Evolutionary conservation across 2,888 invertebrate species (phyloP).

Genomic region (Elmis aenea): DNA sequence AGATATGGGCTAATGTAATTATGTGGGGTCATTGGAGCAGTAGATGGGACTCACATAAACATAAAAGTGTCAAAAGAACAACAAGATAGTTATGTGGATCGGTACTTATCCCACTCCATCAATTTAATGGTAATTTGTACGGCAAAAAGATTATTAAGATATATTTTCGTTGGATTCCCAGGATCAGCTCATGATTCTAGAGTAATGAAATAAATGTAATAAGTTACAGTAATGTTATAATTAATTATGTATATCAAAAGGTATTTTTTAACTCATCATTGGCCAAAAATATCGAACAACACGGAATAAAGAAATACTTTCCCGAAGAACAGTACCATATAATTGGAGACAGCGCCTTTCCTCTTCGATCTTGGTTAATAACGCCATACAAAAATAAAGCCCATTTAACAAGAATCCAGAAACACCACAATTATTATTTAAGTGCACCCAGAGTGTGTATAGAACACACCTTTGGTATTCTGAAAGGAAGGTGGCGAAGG

Average conservation of each 20-base stretch:
- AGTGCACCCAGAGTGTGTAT: neutral
- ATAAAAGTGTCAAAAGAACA: slow-evolving; percentile 17
- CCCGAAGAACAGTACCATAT: slow-evolving; percentile 4
- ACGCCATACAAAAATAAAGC: slow-evolving; percentile 5
- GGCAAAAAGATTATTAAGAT: slow-evolving; percentile 15
- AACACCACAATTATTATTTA: neutral
- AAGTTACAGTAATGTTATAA: too few species aligned
- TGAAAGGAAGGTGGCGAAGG: slow-evolving; percentile 9
- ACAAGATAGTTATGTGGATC: slow-evolving; percentile 22
- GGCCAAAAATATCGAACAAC: slow-evolving; percentile 6
- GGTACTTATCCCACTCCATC: slow-evolving; percentile 17
- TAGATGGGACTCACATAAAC: slow-evolving; percentile 18
- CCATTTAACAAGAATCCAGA: neutral
- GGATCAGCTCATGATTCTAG: slow-evolving; percentile 22
- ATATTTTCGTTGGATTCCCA: slow-evolving; percentile 20
- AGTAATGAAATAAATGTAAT: slow-evolving; percentile 8
- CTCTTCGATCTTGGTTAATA: slow-evolving; percentile 6
- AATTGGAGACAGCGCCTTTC: slow-evolving; percentile 10
- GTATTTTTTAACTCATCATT: slow-evolving; percentile 2
- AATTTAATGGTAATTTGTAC: slow-evolving; percentile 21
- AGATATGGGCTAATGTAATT: too few species aligned
- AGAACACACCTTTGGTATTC: slow-evolving; percentile 10
- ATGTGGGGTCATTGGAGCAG: too few species aligned
- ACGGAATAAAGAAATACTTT: slow-evolving; percentile 6
- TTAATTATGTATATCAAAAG: too few species aligned